Base-by-base conservation (phyloP, 2,888 invertebrate genomes). In the Tenthredo mesomela region DNA sequence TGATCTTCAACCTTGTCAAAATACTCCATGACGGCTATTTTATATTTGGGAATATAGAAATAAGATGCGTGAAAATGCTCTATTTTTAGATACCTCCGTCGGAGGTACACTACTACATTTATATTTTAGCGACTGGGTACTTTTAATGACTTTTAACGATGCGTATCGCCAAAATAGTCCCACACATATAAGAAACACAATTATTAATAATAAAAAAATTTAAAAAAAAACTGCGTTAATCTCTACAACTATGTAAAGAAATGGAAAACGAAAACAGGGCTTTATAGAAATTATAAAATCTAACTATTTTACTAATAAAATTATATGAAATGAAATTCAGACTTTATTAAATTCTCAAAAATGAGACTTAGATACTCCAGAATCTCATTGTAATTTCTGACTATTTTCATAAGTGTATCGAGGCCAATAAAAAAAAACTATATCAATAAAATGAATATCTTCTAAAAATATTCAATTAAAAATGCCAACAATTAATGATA, bases 81-180 rank as follows among this genome's bases (percentile, higher is more conserved):
- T 92, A 93, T 92, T 92, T 92, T 91, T 92, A 92, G 92, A 88
- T 80, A 84, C 87, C 91, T 89, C 88, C 87, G 88, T 91, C 90
- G 91, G 92, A 91, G 90, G 89, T 90, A 89, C 90, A 91, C 91
- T 91, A 92, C 91, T 90, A 90, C 84, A 86, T 87, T 86, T 85
- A 85, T 43, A 58, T 84, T 85, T 85, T 78, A 84, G 84, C 18
- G 29, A 70, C 67, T 15, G 67, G 67, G 18, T 70, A 43, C 65
- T 82, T 82, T 82, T 82, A 82, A 82, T 82, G 67, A 82, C 61
- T 80, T n/a, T 58, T 70, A 47, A 70, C 21, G 43, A 67, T 67
- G 29, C 67, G 47, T 67, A 67, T 67, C n/a, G 33, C 47, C 18
- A n/a, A 80, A 80, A 61, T 10, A 67, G 82, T 47, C 47, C 21